Evolutionary conservation across 2,888 invertebrate genomes (phyloP).

Genomic region (Brenthis ino): DNA sequence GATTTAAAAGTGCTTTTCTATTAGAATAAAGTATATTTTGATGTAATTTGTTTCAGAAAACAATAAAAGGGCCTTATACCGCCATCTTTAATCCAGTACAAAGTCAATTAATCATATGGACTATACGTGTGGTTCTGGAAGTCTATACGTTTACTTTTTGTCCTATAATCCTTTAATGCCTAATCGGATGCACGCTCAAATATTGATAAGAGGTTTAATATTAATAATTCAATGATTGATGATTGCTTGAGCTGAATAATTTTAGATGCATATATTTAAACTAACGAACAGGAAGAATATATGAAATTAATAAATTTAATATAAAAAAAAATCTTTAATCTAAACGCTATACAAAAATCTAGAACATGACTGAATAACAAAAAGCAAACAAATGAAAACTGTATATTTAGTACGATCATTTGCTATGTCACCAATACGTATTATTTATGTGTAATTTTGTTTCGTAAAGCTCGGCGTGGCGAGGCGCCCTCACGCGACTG

Average conservation of each 20-base stretch:
- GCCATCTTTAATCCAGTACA: slow-evolving; percentile 45
- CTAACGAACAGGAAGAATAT: background rate
- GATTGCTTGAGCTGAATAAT: slow-evolving; percentile 23
- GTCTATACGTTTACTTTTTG: slow-evolving; percentile 18
- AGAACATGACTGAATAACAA: background rate
- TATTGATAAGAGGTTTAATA: slow-evolving; percentile 33
- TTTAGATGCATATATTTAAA: slow-evolving; percentile 4
- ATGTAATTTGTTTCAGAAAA: too few species aligned
- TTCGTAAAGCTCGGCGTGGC: slow-evolving; percentile 51
- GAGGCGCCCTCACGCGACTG: slow-evolving; percentile 50
- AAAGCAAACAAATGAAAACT: background rate
- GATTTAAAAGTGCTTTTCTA: too few species aligned
- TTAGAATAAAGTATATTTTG: too few species aligned
- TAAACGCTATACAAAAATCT: background rate
- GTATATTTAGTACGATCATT: slow-evolving; percentile 21
- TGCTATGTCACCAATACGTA: slow-evolving; percentile 39
- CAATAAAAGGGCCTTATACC: background rate
- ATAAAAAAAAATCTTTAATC: background rate
- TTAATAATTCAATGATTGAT: slow-evolving; percentile 33
- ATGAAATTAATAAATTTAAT: background rate
- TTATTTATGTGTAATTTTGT: slow-evolving; percentile 57
- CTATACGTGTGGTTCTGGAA: slow-evolving; percentile 9
- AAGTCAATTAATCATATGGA: slow-evolving; percentile 51
- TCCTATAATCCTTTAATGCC: slow-evolving; percentile 68
- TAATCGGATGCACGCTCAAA: slow-evolving; percentile 52